A percentile compares a stretch with the other conserved stretches of the same genome.
Evolutionary conservation across 2,797 vertebrate genomes (phyloP).

Genomic region (Petrocephalus sullivani): DNA sequence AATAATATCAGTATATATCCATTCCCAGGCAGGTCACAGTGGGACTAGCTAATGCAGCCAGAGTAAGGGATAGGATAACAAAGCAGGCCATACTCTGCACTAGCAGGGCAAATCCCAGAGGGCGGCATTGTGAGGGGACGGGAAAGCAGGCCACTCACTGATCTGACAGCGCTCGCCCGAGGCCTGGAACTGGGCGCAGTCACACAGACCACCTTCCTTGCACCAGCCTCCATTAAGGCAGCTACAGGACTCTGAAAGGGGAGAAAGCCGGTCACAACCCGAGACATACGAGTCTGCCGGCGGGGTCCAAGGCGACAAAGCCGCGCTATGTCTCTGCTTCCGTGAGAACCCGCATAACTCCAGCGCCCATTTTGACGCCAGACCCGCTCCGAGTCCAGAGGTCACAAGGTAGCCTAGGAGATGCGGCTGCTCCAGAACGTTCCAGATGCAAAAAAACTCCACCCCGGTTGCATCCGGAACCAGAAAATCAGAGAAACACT

Average conservation of each 20-base stretch:
- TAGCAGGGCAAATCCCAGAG: background rate
- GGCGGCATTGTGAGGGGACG: background rate
- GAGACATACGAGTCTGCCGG: conserved; percentile 14
- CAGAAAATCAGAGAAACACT: background rate
- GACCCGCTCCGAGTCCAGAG: background rate
- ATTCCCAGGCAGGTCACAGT: background rate
- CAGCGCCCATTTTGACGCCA: background rate
- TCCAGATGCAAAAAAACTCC: background rate
- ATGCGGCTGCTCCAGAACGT: background rate
- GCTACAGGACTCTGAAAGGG: conserved; percentile 75
- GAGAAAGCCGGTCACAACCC: conserved; percentile 35
- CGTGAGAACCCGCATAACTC: background rate
- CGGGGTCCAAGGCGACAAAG: background rate
- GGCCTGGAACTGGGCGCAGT: conserved; percentile 95
- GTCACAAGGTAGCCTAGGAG: background rate
- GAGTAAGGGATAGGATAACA: background rate
- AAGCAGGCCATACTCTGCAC: background rate
- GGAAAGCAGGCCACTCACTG: conserved; percentile 69
- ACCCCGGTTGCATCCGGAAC: background rate
- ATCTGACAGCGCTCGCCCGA: conserved; percentile 91
- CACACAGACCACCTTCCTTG: conserved; percentile 83
- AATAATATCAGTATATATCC: no score
- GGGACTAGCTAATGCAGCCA: background rate
- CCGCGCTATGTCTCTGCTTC: background rate
- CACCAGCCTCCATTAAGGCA: conserved; percentile 97